phyloP scores from a whole-genome alignment of 2,888 invertebrate species.

The Rugalucina vietnamica region DNA sequence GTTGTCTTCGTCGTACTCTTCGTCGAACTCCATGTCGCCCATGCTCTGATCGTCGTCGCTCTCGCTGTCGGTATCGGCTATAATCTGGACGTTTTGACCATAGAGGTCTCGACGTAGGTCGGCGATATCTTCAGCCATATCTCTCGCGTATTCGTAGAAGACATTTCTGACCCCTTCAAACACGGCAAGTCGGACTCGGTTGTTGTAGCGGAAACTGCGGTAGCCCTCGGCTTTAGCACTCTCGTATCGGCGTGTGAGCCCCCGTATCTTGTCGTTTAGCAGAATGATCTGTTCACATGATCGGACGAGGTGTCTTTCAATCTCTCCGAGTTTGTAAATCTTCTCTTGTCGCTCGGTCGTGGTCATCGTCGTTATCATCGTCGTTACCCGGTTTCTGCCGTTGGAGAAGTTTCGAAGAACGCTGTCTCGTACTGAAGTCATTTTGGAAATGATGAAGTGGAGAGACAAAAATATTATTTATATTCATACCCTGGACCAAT shows the following conservation, averaged over 20 bases:
- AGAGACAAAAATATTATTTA: too few species aligned
- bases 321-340: conserved; percentile 17
- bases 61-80: conserved; percentile 37
- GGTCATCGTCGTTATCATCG: too few species aligned
- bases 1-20: conserved; percentile 14
- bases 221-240: conserved; percentile 45
- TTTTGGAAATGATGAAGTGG: background rate
- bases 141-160: conserved; percentile 58
- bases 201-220: conserved; percentile 52
- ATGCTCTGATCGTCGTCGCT: background rate
- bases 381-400: background rate
- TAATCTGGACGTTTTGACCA: conserved; percentile 50
- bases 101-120: conserved; percentile 55
- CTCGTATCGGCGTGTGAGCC: conserved; percentile 47
- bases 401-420: background rate
- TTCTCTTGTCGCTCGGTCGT: background rate
- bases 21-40: background rate
- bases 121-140: conserved; percentile 54
- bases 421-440: background rate
- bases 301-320: conserved; percentile 43
- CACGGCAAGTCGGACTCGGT: conserved; percentile 52
- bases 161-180: conserved; percentile 59
- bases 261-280: conserved; percentile 58
- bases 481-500: too few species aligned
- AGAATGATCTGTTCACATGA: conserved; percentile 51